A percentile compares a stretch with the other conserved stretches of the same genome.
phyloP scores from a whole-genome alignment of 2,113 vertebrate genomes.

The Daphoenositta chrysoptera region DNA sequence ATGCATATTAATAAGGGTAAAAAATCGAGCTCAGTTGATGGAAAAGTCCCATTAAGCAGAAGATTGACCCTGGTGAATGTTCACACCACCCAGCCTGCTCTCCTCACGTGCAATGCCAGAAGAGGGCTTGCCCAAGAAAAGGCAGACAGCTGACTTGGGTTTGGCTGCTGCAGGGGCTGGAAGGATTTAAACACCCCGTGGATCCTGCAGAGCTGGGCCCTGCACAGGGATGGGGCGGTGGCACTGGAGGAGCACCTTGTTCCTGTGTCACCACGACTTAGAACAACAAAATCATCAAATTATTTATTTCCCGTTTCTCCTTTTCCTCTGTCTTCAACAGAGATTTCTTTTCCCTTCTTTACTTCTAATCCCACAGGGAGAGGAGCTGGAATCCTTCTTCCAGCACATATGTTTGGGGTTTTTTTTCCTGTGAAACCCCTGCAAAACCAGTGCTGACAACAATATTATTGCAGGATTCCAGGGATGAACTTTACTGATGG shows the following conservation, averaged over 20 bases:
- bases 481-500: neutral
- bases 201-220: neutral
- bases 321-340: neutral
- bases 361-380: neutral
- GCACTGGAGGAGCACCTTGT: neutral
- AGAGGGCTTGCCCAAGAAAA: neutral
- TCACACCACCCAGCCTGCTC: neutral
- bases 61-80: neutral
- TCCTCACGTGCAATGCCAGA: rapidly evolving
- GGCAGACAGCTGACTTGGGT: neutral
- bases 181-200: neutral
- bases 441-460: neutral
- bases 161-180: neutral
- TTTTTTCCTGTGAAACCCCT: neutral
- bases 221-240: too few species aligned
- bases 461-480: neutral
- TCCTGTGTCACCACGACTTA: neutral
- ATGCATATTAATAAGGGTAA: neutral
- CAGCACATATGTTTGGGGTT: neutral
- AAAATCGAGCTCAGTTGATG: neutral
- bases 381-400: neutral
- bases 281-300: neutral
- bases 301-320: neutral
- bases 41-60: neutral
- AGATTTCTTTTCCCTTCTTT: neutral